phyloP scores from a whole-genome alignment of 2,113 vertebrate genomes.

The Poeciliopsis turrubarensis region DNA sequence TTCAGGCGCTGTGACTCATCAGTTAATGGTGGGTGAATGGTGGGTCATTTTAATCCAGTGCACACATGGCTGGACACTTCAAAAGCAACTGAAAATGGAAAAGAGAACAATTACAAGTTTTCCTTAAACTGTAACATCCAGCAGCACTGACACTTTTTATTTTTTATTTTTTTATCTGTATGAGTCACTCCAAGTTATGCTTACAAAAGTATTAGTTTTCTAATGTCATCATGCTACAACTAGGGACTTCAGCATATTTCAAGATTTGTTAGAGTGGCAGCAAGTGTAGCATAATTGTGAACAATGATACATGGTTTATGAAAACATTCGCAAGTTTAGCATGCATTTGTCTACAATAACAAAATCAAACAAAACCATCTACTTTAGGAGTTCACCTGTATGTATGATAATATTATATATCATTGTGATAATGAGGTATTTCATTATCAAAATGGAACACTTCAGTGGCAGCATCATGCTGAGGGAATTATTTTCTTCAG shows the following conservation, averaged over 20 bases:
- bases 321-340: neutral
- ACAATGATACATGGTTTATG: too few relatives aligned
- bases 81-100: neutral
- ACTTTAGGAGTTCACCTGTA: neutral
- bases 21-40: conserved; percentile 57
- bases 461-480: too few relatives aligned
- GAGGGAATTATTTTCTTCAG: too few relatives aligned
- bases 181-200: neutral
- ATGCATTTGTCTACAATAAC: neutral
- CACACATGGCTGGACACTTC: neutral
- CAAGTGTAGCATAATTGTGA: neutral
- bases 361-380: neutral
- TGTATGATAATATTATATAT: neutral
- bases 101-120: neutral
- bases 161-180: neutral
- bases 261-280: neutral
- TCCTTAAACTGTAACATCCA: conserved; percentile 37
- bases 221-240: too few relatives aligned
- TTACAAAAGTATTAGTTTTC: too few relatives aligned
- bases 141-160: conserved; percentile 32
- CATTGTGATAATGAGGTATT: too few relatives aligned
- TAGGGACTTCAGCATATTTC: neutral
- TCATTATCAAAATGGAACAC: too few relatives aligned
- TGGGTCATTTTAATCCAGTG: conserved; percentile 40
- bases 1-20: conserved; percentile 52